Percentiles rank a stretch among this genome's conserved stretches.
These are phyloP conservation scores for Aptenodytes forsteri DNA, from an alignment of 2,113 vertebrate genomes.

Conservation along the genomic window DNA sequence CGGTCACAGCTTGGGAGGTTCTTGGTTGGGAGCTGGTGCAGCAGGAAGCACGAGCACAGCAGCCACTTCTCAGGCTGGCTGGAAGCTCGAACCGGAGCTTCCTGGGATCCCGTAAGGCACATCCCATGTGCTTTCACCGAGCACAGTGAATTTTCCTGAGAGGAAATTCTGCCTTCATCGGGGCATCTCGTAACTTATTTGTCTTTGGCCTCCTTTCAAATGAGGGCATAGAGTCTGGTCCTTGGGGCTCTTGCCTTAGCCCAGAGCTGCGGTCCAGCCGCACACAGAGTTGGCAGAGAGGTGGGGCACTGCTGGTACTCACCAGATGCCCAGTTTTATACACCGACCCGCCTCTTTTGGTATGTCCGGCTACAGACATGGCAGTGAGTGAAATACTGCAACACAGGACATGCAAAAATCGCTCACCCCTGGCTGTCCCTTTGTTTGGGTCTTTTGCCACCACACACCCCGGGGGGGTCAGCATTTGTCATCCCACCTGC, in stretches of 20 bases:
- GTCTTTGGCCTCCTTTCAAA: background rate
- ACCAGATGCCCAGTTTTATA: background rate
- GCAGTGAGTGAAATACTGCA: background rate
- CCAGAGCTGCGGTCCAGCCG: background rate
- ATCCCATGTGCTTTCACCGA: background rate
- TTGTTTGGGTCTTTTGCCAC: background rate
- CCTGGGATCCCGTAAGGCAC: background rate
- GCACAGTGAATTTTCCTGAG: background rate
- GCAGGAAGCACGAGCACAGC: background rate
- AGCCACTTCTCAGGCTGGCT: background rate
- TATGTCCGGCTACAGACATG: background rate
- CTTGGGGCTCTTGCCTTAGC: background rate
- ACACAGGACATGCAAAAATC: background rate
- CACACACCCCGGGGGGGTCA: fast-evolving
- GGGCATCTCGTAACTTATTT: background rate
- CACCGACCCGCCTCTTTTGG: background rate
- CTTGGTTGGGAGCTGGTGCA: background rate
- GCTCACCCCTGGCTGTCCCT: background rate
- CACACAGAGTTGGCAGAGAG: fast-evolving
- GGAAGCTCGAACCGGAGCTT: fast-evolving
- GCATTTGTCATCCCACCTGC: background rate
- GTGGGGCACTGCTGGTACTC: background rate
- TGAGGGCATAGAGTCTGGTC: background rate
- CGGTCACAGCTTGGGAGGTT: background rate
- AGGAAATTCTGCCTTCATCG: background rate